These are phyloP conservation scores for Drosophila asahinai DNA, from an alignment of 1,140 invertebrate genomes.

Conservation along the genomic window DNA sequence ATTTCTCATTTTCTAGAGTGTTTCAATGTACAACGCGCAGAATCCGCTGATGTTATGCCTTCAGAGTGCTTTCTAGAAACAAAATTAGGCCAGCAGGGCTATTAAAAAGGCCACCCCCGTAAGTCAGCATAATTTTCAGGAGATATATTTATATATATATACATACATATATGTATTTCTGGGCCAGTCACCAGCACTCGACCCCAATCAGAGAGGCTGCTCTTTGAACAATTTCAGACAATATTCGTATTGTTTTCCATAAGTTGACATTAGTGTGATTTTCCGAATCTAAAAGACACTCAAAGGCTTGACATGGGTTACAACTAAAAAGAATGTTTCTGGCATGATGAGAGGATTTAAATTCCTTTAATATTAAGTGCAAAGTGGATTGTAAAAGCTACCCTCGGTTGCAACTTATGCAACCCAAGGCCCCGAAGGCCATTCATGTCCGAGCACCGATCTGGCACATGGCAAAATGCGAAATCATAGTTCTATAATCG, in stretches of 20 bases:
- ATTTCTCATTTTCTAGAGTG: background rate
- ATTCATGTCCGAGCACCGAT: conserved; percentile 10
- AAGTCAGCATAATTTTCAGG: conserved; percentile 4
- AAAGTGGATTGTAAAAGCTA: too few relatives aligned
- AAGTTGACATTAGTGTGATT: conserved; percentile 39
- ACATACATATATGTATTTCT: background rate
- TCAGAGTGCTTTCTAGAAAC: conserved; percentile 7
- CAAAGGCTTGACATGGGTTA: conserved; percentile 6
- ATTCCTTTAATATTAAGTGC: too few relatives aligned
- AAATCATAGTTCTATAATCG: conserved; percentile 55
- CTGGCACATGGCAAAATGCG: conserved; percentile 41
- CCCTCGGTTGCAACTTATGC: conserved; percentile 25
- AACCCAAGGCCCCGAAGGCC: conserved; percentile 16
- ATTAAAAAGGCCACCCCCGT: conserved; percentile 26
- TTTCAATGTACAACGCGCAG: conserved; percentile 45
- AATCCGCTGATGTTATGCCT: conserved; percentile 34
- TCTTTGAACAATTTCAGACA: conserved; percentile 17
- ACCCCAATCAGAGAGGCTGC: conserved; percentile 57
- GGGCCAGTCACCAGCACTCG: conserved; percentile 30
- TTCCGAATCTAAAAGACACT: background rate
- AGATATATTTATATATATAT: background rate
- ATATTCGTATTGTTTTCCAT: background rate
- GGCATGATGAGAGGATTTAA: too few relatives aligned
- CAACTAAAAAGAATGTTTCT: background rate
- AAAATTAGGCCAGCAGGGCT: conserved; percentile 26